These are phyloP conservation scores for Alloplasta piceator DNA, from an alignment of 2,888 invertebrate species.

Conservation along the genomic window DNA sequence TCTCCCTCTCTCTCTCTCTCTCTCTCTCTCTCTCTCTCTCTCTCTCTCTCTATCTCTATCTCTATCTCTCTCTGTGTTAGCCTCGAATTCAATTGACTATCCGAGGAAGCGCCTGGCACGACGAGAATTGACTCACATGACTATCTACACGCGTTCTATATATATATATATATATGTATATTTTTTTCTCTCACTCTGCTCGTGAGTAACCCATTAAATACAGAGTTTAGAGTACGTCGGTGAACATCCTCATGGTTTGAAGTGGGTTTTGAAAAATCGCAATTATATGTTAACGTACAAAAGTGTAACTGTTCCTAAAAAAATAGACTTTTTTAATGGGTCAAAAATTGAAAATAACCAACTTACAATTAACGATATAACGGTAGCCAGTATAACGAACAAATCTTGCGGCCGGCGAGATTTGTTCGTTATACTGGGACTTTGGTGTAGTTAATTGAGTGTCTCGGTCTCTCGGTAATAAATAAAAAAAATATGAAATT, in stretches of 20 bases:
- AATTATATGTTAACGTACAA: not conserved
- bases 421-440: too few relatives aligned
- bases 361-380: too few relatives aligned
- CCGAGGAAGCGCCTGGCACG: slow-evolving; percentile 68
- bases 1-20: slow-evolving; percentile 21
- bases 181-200: slow-evolving; percentile 47
- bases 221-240: slow-evolving; percentile 24
- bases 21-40: slow-evolving; percentile 36
- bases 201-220: slow-evolving; percentile 68
- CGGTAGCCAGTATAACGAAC: too few relatives aligned
- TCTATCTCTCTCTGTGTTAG: slow-evolving; percentile 43
- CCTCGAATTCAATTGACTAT: slow-evolving; percentile 68
- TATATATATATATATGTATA: slow-evolving; percentile 1
- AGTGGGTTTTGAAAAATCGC: not conserved
- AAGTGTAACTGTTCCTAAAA: too few relatives aligned
- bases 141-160: slow-evolving; percentile 42
- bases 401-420: too few relatives aligned
- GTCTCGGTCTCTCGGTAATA: too few relatives aligned
- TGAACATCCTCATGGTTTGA: slow-evolving; percentile 46
- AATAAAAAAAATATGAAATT: too few relatives aligned
- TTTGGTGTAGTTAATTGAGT: too few relatives aligned
- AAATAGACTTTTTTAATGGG: not conserved
- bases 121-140: slow-evolving; percentile 69
- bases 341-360: not conserved
- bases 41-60: slow-evolving; percentile 4